Evolutionary conservation across 1,140 invertebrate species (phyloP), one percentile per base, ranked within the genome.

Genomic region (Platorchestia sp.): DNA sequence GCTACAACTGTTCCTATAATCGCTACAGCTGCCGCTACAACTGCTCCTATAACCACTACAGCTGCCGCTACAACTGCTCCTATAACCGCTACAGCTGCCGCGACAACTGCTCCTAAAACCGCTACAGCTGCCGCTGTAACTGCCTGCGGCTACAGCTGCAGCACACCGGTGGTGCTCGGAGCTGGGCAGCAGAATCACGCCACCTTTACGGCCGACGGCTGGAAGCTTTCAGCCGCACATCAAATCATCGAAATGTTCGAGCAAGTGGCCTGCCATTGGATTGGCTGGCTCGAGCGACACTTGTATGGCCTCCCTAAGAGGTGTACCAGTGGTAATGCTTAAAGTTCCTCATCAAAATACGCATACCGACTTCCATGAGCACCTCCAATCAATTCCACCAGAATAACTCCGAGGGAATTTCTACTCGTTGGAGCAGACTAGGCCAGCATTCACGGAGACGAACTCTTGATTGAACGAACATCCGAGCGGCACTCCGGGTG

Each of bases 231-330:
- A 44, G 91, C 14, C 45, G 91, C 91, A 36, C 91, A 93, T 93
- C 91, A 93, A 93, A 93, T 93, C 91, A 93, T 93, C 91, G 91
- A 93, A 93, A 93, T 93, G 91, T 93, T 93, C 91, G 44, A 93
- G 45, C 91, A 93, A 93, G 91, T 93, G 91, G 91, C 43, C 91
- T 47, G 45, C 41, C 45, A 93, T 93, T 93, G 44, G 91, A 93
- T 93, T 93, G 91, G 91, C 91, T 93, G 91, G 91, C 43, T 45
- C 91, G 40, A 93, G 91, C 91, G 91, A 47, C 45, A 47, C 91
- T 93, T 93, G 91, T 47, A 47, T 47, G 36, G 91, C 91, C 91
- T 44, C 44, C n/a, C 43, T 93, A 93, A 93, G 91, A 47, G 91
- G 41, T 45, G 43, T 45, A 47, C 91, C 45, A 7, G 1, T 36